These are phyloP conservation scores for Urocyon cinereoargenteus DNA, from an alignment of 2,797 vertebrate species.

Conservation along the genomic window DNA sequence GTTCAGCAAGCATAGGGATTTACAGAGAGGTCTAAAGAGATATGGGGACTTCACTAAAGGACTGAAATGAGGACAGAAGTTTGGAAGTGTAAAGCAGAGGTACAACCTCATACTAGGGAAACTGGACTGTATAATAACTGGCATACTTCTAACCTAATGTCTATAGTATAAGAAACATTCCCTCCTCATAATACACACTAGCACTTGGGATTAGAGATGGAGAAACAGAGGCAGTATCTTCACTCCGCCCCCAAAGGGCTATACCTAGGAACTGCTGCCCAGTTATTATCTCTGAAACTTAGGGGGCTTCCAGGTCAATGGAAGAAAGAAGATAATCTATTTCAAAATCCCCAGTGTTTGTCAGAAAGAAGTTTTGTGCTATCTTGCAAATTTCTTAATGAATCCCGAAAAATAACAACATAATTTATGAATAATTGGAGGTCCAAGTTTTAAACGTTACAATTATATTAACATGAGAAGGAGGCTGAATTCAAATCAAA, in stretches of 20 bases:
- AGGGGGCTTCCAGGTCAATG: not conserved
- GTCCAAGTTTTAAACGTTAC: not conserved
- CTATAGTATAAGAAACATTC: not conserved
- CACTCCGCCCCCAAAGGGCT: not conserved
- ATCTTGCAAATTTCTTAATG: not conserved
- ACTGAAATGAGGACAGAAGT: not conserved
- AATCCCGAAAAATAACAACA: not conserved
- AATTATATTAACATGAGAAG: not conserved
- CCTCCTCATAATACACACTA: not conserved
- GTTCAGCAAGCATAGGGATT: not conserved
- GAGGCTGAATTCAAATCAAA: conserved; percentile 1
- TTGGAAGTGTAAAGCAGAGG: not conserved
- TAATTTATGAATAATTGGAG: not conserved
- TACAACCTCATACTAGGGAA: not conserved
- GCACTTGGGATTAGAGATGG: not conserved
- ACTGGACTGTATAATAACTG: not conserved
- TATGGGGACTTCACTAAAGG: not conserved
- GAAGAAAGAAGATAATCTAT: not conserved
- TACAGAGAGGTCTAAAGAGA: not conserved
- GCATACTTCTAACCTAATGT: not conserved
- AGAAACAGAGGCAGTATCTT: not conserved
- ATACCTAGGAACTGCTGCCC: not conserved
- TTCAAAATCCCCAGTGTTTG: not conserved
- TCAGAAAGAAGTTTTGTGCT: not conserved
- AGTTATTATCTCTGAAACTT: not conserved